Conservation (phyloP, 2,797 vertebrate genomes). For the Adelosebastes latens region DNA sequence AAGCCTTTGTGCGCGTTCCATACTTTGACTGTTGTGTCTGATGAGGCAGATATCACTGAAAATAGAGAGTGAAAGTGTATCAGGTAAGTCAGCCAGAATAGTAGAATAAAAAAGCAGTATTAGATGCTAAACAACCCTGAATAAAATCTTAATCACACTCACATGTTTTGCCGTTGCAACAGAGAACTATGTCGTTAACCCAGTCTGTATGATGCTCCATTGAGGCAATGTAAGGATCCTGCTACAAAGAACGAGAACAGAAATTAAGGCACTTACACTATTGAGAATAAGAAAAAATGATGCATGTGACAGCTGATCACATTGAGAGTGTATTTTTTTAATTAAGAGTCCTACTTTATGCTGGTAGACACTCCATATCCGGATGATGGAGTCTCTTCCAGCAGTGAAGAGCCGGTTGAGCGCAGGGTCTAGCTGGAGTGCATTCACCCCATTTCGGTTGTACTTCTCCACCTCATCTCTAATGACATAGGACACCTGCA, state of each 20-base stretch:
- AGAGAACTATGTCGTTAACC: slow-evolving; percentile 99
- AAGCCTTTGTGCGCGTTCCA: slow-evolving; percentile 99
- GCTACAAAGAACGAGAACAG: slow-evolving; percentile 79
- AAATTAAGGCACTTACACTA: background rate
- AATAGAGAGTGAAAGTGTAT: slow-evolving; percentile 23
- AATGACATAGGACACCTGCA: slow-evolving; percentile 97
- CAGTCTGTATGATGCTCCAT: slow-evolving; percentile 99
- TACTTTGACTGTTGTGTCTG: slow-evolving; percentile 98
- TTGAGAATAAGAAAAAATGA: accelerated
- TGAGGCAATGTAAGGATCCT: slow-evolving; percentile 98
- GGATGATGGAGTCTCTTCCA: slow-evolving; percentile 96
- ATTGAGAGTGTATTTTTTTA: background rate
- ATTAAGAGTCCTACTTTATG: slow-evolving; percentile 88
- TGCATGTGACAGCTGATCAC: background rate
- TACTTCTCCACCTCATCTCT: slow-evolving; percentile 99
- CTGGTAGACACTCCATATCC: slow-evolving; percentile 99
- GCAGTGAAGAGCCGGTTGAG: slow-evolving; percentile 97
- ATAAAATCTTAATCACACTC: slow-evolving; percentile 64
- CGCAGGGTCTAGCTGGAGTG: slow-evolving; percentile 94
- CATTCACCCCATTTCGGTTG: slow-evolving; percentile 97
- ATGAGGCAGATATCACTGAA: slow-evolving; percentile 98
- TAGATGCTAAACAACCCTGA: background rate
- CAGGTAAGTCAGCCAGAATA: background rate
- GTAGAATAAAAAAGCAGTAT: no score
- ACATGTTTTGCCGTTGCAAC: slow-evolving; percentile 99